These are phyloP conservation scores for Andricus curvator DNA, from an alignment of 2,888 invertebrate species.

Conservation along the genomic window DNA sequence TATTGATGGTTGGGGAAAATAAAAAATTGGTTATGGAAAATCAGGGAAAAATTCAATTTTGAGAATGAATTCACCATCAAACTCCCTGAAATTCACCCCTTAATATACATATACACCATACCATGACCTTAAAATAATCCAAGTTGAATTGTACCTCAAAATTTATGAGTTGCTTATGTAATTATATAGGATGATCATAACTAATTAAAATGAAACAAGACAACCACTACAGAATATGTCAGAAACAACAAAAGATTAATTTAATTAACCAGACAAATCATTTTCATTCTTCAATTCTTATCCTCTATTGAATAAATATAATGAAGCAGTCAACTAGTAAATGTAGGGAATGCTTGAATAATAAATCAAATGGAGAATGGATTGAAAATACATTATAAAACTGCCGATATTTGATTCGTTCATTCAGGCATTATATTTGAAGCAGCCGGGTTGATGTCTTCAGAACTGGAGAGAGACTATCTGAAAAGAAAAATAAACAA, in stretches of 20 bases:
- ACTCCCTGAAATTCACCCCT: too few species aligned
- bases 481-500: slow-evolving; percentile 5
- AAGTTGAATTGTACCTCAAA: too few species aligned
- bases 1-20: too few species aligned
- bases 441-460: slow-evolving; percentile 34
- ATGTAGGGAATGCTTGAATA: neutral
- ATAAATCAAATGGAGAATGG: neutral
- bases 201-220: too few species aligned
- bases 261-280: neutral
- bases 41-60: too few species aligned
- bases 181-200: too few species aligned
- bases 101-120: too few species aligned
- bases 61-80: too few species aligned
- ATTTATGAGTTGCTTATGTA: too few species aligned
- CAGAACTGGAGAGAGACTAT: slow-evolving; percentile 5
- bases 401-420: neutral
- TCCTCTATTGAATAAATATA: neutral
- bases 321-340: neutral
- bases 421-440: neutral
- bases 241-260: neutral
- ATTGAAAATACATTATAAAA: neutral
- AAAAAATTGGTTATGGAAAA: too few species aligned
- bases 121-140: too few species aligned
- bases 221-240: too few species aligned
- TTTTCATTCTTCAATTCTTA: neutral